Evolutionary conservation across 2,113 vertebrate genomes (phyloP).

Genomic region (Brienomyrus brachyistius): DNA sequence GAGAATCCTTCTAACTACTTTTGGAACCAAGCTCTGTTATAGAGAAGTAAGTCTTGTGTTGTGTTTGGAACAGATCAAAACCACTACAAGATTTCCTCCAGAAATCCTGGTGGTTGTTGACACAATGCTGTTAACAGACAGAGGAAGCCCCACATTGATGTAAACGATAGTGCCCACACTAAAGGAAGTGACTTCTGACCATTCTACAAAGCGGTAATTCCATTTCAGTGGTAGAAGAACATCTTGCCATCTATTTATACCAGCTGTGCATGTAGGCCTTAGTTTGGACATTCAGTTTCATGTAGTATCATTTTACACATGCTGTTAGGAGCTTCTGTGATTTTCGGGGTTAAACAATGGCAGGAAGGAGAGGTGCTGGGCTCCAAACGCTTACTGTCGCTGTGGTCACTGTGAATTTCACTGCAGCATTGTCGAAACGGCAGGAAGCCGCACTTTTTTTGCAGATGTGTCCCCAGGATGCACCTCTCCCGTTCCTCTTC

Average conservation of each 20-base stretch:
- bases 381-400: conserved; percentile 39
- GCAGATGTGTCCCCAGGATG: not conserved
- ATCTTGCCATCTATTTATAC: not conserved
- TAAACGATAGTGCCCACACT: not conserved
- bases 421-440: conserved; percentile 44
- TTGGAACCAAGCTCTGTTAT: not conserved
- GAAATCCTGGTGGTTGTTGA: not conserved
- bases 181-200: not conserved
- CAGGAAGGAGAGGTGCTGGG: conserved; percentile 47
- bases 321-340: not conserved
- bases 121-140: not conserved
- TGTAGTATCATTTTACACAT: not conserved
- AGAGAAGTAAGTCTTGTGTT: not conserved
- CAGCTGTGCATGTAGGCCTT: not conserved
- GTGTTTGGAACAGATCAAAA: not conserved
- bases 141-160: not conserved
- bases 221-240: not conserved
- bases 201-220: not conserved
- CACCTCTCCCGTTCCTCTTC: conserved; percentile 25
- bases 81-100: not conserved
- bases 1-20: not conserved
- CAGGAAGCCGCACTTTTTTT: conserved; percentile 45
- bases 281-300: not conserved
- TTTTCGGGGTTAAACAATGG: conserved; percentile 46
- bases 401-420: conserved; percentile 25